Conservation (phyloP, 2,888 invertebrate species). For the Eupeodes luniger region DNA sequence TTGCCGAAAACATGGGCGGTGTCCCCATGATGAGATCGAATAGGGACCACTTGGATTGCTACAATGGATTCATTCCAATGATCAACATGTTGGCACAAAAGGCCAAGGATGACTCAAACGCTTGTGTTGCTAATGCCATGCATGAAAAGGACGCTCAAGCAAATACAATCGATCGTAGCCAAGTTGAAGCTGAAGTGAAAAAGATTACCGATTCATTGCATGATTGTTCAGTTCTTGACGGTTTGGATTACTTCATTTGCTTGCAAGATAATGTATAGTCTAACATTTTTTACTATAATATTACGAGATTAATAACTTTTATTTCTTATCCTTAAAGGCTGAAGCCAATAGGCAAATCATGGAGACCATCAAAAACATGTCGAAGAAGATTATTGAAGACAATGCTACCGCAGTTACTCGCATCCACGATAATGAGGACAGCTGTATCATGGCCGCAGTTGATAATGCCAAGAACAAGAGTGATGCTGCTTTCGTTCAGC, state of each 20-base stretch:
- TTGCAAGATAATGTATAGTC: slow-evolving; percentile 65
- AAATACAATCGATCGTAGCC: slow-evolving; percentile 25
- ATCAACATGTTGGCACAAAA: slow-evolving; percentile 31
- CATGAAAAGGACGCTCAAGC: slow-evolving; percentile 52
- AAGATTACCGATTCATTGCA: slow-evolving; percentile 55
- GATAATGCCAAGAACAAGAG: background rate
- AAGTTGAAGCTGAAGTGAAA: slow-evolving; percentile 57
- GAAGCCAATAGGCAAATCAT: slow-evolving; percentile 15
- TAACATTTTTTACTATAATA: background rate
- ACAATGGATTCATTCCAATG: slow-evolving; percentile 72
- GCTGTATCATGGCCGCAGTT: slow-evolving; percentile 4
- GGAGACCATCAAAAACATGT: slow-evolving; percentile 6
- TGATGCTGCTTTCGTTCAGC: background rate
- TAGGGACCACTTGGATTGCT: slow-evolving; percentile 61
- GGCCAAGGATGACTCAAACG: background rate
- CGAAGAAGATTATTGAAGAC: background rate
- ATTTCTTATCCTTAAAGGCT: background rate
- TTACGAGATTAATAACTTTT: background rate
- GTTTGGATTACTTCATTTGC: slow-evolving; percentile 72
- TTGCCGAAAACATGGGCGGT: slow-evolving; percentile 53
- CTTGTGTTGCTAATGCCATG: slow-evolving; percentile 53
- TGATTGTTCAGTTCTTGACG: slow-evolving; percentile 52
- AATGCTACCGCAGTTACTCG: background rate
- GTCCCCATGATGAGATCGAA: slow-evolving; percentile 70
- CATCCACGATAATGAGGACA: background rate